Evolutionary conservation across 1,140 invertebrate species (phyloP).

Genomic region (Trichonephila clavipes): DNA sequence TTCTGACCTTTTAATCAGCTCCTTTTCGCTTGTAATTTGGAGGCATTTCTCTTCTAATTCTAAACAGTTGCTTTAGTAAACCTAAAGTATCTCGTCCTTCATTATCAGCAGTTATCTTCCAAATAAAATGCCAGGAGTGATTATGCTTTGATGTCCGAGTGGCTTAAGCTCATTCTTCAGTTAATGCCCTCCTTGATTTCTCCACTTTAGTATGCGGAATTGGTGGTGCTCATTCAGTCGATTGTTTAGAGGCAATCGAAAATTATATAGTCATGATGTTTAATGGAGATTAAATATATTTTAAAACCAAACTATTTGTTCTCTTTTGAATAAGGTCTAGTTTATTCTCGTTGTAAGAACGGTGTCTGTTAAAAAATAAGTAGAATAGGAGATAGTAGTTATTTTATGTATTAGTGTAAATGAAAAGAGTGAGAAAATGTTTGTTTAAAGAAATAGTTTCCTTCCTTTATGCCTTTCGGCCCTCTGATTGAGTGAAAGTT

Average conservation of each 20-base stretch:
- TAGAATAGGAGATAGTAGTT: too few relatives aligned
- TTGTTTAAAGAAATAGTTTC: too few relatives aligned
- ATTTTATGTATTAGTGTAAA: too few relatives aligned
- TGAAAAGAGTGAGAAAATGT: too few relatives aligned
- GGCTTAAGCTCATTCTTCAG: neutral
- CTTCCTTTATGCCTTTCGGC: too few relatives aligned
- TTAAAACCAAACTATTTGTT: neutral
- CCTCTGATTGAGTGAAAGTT: too few relatives aligned
- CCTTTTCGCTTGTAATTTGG: neutral
- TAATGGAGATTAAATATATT: neutral
- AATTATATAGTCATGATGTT: neutral
- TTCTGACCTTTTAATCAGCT: neutral
- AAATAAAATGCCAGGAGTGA: neutral
- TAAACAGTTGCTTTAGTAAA: neutral
- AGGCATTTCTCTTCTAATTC: neutral
- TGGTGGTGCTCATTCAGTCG: neutral
- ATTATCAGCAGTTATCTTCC: conserved; percentile 18
- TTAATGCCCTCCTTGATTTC: neutral
- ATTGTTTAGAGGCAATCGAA: neutral
- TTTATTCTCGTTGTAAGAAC: too few relatives aligned
- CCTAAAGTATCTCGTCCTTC: neutral
- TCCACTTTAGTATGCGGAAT: neutral
- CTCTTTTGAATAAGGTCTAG: too few relatives aligned
- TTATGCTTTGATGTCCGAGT: conserved; percentile 27
- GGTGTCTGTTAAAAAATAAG: too few relatives aligned